Evolutionary conservation across 2,888 invertebrate genomes (phyloP).

Genomic region (Macrophya alboannulata): DNA sequence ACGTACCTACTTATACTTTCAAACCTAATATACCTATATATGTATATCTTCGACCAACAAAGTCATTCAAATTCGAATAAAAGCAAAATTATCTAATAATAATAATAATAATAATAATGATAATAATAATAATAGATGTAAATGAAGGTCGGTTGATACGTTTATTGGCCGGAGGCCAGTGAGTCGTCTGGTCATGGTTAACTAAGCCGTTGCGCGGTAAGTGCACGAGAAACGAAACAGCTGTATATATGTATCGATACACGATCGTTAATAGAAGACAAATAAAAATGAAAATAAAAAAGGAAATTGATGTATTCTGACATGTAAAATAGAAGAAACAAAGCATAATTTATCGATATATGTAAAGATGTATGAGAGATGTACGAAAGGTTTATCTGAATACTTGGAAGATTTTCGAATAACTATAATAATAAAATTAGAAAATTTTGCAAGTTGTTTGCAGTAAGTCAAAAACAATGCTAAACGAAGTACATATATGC

Average conservation of each 20-base stretch:
- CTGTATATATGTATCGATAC: neutral
- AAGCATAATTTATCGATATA: too few relatives aligned
- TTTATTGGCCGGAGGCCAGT: conserved; percentile 66
- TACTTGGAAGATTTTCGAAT: neutral
- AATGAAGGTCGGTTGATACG: conserved; percentile 57
- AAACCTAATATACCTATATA: neutral
- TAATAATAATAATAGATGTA: conserved; percentile 39
- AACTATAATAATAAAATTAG: neutral
- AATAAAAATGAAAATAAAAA: neutral
- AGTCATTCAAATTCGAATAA: neutral
- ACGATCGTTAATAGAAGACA: too few relatives aligned
- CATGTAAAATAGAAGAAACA: neutral
- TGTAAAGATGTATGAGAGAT: neutral
- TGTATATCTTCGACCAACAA: neutral
- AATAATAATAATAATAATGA: conserved; percentile 25
- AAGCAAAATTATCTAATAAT: neutral
- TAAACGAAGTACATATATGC: neutral
- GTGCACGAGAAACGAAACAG: conserved; percentile 6
- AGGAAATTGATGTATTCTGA: neutral
- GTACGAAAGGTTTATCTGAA: neutral
- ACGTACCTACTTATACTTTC: neutral
- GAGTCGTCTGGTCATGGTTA: conserved; percentile 39
- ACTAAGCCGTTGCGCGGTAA: conserved; percentile 14
- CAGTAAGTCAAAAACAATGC: neutral
- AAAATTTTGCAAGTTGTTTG: neutral